A percentile compares a stretch with the other conserved stretches of the same genome.
Conservation (phyloP, 2,888 invertebrate species). For the Diogma glabrata region DNA sequence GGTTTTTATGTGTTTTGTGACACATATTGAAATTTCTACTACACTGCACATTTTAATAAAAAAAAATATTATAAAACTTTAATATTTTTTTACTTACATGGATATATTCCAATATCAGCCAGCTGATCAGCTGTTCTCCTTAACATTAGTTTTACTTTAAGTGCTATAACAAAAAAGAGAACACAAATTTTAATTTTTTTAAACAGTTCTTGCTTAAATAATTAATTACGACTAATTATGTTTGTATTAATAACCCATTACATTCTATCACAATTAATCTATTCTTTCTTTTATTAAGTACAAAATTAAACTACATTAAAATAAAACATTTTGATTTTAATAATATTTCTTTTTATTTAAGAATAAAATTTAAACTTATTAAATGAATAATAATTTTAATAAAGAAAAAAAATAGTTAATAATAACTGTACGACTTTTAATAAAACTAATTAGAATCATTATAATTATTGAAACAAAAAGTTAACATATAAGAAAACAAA, state of each 20-base stretch:
- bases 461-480: too few species aligned
- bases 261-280: constrained; percentile 9
- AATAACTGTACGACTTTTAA: constrained; percentile 6
- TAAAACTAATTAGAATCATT: not conserved
- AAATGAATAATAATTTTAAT: too few species aligned
- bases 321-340: not conserved
- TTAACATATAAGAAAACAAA: not conserved
- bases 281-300: constrained; percentile 5
- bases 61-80: too few species aligned
- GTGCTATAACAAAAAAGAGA: constrained; percentile 52
- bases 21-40: too few species aligned
- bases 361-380: constrained; percentile 3
- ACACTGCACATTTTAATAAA: too few species aligned
- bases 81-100: constrained; percentile 98
- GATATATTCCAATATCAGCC: constrained; percentile 96
- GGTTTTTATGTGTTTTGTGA: too few species aligned
- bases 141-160: constrained; percentile 94
- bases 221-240: too few species aligned
- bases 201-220: not conserved
- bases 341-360: not conserved
- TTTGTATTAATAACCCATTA: too few species aligned
- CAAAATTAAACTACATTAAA: constrained; percentile 4
- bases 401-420: too few species aligned
- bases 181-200: not conserved
- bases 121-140: constrained; percentile 89